phyloP scores from a whole-genome alignment of 92 coral and sea anemone genomes.

The Palythoa heliodiscus region DNA sequence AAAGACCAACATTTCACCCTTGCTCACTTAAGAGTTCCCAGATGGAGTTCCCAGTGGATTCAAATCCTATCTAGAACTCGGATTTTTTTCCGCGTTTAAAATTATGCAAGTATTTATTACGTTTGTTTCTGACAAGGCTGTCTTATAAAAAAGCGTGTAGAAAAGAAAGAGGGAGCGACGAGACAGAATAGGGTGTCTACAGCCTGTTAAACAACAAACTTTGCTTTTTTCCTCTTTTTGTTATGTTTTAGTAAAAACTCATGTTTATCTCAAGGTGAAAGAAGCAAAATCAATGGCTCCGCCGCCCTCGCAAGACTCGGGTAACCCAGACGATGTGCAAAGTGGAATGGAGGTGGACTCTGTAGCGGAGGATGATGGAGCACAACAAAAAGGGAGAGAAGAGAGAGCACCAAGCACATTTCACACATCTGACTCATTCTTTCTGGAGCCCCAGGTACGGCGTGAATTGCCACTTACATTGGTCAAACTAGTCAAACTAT shows the following conservation, averaged over 20 bases:
- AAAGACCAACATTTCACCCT: too few relatives aligned
- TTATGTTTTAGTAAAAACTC: background rate
- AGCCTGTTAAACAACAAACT: background rate
- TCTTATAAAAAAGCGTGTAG: background rate
- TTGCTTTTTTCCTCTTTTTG: background rate
- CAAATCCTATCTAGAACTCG: too few relatives aligned
- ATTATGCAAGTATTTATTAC: too few relatives aligned
- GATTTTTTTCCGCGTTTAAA: too few relatives aligned
- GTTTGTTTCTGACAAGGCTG: too few relatives aligned
- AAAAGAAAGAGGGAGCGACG: background rate
- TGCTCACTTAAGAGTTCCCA: too few relatives aligned
- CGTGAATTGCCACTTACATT: background rate
- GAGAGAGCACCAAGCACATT: slow-evolving; percentile 65
- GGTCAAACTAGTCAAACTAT: too few relatives aligned
- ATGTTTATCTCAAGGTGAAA: background rate
- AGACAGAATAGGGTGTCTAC: background rate
- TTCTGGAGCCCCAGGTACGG: slow-evolving; percentile 63
- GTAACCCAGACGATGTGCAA: slow-evolving; percentile 34
- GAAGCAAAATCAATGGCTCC: slow-evolving; percentile 22
- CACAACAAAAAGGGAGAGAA: slow-evolving; percentile 2
- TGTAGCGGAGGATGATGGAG: slow-evolving; percentile 15
- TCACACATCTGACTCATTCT: slow-evolving; percentile 62
- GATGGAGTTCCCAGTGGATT: too few relatives aligned
- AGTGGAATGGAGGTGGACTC: slow-evolving; percentile 46
- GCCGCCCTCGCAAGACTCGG: background rate